Percentiles rank a stretch among this genome's conserved stretches.
Evolutionary conservation across 2,888 invertebrate species (phyloP).

Genomic region (Tetragonula carbonaria): DNA sequence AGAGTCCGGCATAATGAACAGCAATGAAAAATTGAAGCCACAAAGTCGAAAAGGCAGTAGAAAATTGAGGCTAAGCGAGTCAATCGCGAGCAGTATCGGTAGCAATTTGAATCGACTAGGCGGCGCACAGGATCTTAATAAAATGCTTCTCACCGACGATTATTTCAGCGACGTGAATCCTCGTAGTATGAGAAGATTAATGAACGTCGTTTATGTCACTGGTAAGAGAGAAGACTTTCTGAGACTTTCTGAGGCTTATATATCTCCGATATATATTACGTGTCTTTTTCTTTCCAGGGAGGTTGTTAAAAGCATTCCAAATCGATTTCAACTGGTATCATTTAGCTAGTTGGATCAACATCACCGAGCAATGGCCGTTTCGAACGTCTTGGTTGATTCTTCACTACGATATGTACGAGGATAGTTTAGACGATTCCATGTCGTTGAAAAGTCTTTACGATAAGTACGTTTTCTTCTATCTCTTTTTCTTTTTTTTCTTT

Average conservation of each 20-base stretch:
- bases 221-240: conserved; percentile 85
- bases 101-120: conserved; percentile 92
- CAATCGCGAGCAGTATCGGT: conserved; percentile 95
- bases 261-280: neutral
- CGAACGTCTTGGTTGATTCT: conserved; percentile 98
- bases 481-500: neutral
- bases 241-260: too few relatives aligned
- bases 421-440: conserved; percentile 92
- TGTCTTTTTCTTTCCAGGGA: conserved; percentile 87
- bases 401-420: conserved; percentile 95
- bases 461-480: conserved; percentile 87
- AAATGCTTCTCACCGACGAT: conserved; percentile 97
- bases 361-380: conserved; percentile 99
- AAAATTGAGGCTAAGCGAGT: conserved; percentile 93
- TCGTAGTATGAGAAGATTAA: conserved; percentile 96
- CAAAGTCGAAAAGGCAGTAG: conserved; percentile 87
- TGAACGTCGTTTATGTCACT: conserved; percentile 98
- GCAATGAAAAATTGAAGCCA: conserved; percentile 91
- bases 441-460: conserved; percentile 96
- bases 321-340: conserved; percentile 99
- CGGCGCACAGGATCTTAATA: conserved; percentile 90
- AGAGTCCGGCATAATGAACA: conserved; percentile 92
- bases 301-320: conserved; percentile 98
- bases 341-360: conserved; percentile 98
- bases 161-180: conserved; percentile 99